Evolutionary conservation across 2,888 invertebrate genomes (phyloP).

Genomic region (Epinotia bilunana): DNA sequence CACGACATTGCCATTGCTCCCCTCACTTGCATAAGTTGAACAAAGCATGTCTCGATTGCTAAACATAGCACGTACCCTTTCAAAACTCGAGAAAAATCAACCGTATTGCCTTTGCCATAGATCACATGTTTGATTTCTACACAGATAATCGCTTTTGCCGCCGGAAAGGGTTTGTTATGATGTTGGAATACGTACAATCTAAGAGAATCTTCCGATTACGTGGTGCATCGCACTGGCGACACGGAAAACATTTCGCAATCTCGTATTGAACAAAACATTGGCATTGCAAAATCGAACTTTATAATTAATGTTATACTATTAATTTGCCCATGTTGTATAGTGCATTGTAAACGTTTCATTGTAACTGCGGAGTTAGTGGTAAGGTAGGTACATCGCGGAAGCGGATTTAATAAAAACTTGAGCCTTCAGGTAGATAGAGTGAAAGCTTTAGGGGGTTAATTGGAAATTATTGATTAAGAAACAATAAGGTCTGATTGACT

Average conservation of each 20-base stretch:
- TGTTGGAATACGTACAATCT: constrained; percentile 19
- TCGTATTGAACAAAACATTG: background rate
- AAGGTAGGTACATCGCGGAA: background rate
- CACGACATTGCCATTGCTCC: constrained; percentile 9
- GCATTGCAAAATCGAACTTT: background rate
- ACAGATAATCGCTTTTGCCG: constrained; percentile 11
- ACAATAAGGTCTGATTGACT: too few species aligned
- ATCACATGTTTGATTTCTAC: background rate
- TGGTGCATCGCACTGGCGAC: constrained; percentile 7
- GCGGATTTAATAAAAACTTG: constrained; percentile 12
- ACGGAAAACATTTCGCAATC: background rate
- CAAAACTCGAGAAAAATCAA: background rate
- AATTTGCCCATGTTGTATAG: background rate
- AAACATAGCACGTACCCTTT: constrained; percentile 1
- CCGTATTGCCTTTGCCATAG: background rate
- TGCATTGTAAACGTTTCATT: background rate
- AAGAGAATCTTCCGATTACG: constrained; percentile 21
- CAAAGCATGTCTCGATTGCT: constrained; percentile 12
- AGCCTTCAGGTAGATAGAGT: background rate
- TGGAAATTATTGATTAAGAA: too few species aligned
- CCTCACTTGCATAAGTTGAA: constrained; percentile 11
- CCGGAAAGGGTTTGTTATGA: constrained; percentile 8
- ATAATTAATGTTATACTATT: background rate
- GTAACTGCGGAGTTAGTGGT: constrained; percentile 6
- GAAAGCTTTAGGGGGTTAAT: too few species aligned